Conservation (phyloP, 2,888 invertebrate genomes). For the Diaprepes abbreviatus region DNA sequence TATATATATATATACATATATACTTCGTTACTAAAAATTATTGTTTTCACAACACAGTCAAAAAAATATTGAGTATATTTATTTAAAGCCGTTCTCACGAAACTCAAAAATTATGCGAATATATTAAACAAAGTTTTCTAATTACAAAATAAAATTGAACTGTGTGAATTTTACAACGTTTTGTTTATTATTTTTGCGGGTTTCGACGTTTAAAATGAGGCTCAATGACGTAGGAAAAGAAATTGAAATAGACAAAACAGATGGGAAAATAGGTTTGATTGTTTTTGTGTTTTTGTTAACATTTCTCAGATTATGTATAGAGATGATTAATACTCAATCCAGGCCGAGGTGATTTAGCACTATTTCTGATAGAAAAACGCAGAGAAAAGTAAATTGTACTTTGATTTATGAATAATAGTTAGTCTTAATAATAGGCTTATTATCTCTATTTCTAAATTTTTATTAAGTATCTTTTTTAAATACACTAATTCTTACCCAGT, state of each 20-base stretch:
- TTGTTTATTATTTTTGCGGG: slow-evolving; percentile 41
- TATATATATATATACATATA: too few species aligned
- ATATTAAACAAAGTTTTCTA: slow-evolving; percentile 34
- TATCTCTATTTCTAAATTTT: neutral
- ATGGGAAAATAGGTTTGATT: slow-evolving; percentile 44
- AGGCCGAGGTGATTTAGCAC: slow-evolving; percentile 10
- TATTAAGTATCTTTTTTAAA: neutral
- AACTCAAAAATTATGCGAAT: slow-evolving; percentile 18
- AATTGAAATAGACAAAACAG: slow-evolving; percentile 45
- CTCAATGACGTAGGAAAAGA: slow-evolving; percentile 36
- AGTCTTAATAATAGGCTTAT: neutral
- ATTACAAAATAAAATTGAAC: slow-evolving; percentile 38
- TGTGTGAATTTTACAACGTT: slow-evolving; percentile 37
- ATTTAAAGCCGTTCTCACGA: slow-evolving; percentile 19
- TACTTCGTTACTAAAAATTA: too few species aligned
- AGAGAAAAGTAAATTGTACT: slow-evolving; percentile 4
- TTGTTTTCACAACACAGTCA: too few species aligned
- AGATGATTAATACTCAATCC: slow-evolving; percentile 29
- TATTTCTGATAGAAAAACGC: neutral
- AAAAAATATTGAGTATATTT: slow-evolving; percentile 4
- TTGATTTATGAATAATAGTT: slow-evolving; percentile 4
- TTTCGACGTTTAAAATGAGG: slow-evolving; percentile 18
- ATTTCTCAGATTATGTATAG: slow-evolving; percentile 12
- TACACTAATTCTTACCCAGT: too few species aligned
- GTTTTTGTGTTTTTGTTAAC: slow-evolving; percentile 33